Base-by-base conservation (phyloP, 1,140 invertebrate species). In the Babylonia areolata region DNA sequence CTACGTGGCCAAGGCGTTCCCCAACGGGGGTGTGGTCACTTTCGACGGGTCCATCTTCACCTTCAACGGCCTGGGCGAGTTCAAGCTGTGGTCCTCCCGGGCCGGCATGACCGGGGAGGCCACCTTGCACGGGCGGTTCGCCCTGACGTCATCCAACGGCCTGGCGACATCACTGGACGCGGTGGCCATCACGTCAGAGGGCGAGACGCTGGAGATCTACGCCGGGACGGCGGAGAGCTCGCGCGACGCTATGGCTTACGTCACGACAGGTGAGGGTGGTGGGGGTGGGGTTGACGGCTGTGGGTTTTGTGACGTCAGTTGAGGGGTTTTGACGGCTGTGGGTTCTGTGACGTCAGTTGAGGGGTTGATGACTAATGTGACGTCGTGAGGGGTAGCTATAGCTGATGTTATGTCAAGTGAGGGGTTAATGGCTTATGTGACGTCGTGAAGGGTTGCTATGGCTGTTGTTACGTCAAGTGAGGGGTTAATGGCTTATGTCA, bases 81-180 rank as follows among this genome's bases (percentile, higher is more conserved):
- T 33, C 69, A 73, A 35, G 33, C 33, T 73, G 69, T 73, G 69
- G 69, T 73, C 69, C 69, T 33, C 28, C 69, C 69, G 69, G 28
- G 3, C 69, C 33, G 69, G 69, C 6, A 73, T 73, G 69, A 73
- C 69, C 31, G 69, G 69, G 2, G n/a, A 73, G 31, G 69, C 17
- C 3, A 6, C 3, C 2, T 1, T 73, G n/a, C 23, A 73, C 33
- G 69, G 69, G 31, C n/a, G 69, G 31, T 35, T 35, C 31, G 69
- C n/a, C 35, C 69, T 73, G 69, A 73, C 69, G 69, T 73, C 69
- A 73, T 73, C 69, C n/a, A 73, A 73, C 31, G 33, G 69, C 33
- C 31, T 73, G 69, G 20, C 69, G 31, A 9, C 69, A 37, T 73
- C 69, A 17, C 31, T 73, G 69, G 69, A 73, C 2, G 20, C 69